Evolutionary conservation across 2,888 invertebrate genomes (phyloP).

Genomic region (Acleris laterana): DNA sequence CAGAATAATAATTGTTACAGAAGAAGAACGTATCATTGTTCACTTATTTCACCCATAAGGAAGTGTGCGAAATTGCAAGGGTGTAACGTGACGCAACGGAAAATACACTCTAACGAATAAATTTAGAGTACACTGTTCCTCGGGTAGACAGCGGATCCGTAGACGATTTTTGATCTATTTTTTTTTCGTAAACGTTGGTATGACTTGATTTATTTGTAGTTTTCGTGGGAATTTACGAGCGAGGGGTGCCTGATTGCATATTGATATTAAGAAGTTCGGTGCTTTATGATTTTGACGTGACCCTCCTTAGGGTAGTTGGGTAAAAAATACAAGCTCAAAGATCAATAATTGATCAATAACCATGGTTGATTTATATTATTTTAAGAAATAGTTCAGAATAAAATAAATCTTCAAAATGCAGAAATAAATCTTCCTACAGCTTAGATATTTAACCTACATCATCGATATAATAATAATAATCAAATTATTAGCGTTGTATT

Average conservation of each 20-base stretch:
- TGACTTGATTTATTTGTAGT: conserved; percentile 80
- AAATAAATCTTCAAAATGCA: no score
- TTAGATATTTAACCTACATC: no score
- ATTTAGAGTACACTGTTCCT: background rate
- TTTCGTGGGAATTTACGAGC: conserved; percentile 73
- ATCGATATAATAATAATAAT: no score
- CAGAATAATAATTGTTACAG: conserved; percentile 70
- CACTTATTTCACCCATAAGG: conserved; percentile 63
- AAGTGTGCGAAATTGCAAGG: conserved; percentile 68
- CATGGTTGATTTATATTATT: conserved; percentile 2
- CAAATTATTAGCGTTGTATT: no score
- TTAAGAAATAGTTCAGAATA: no score
- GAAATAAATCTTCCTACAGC: no score
- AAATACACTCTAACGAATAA: background rate
- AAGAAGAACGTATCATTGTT: conserved; percentile 65
- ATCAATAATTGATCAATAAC: background rate
- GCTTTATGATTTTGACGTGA: background rate
- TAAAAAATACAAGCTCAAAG: background rate
- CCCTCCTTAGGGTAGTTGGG: background rate
- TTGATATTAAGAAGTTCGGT: conserved; percentile 47
- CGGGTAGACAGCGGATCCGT: background rate
- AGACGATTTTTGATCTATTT: conserved; percentile 67
- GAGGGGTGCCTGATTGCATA: conserved; percentile 67
- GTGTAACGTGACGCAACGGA: background rate
- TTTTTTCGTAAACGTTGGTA: conserved; percentile 53